Percentiles rank a stretch among this genome's conserved stretches.
These are phyloP conservation scores for Microtus montanus DNA, from an alignment of 2,113 vertebrate species.

Conservation along the genomic window DNA sequence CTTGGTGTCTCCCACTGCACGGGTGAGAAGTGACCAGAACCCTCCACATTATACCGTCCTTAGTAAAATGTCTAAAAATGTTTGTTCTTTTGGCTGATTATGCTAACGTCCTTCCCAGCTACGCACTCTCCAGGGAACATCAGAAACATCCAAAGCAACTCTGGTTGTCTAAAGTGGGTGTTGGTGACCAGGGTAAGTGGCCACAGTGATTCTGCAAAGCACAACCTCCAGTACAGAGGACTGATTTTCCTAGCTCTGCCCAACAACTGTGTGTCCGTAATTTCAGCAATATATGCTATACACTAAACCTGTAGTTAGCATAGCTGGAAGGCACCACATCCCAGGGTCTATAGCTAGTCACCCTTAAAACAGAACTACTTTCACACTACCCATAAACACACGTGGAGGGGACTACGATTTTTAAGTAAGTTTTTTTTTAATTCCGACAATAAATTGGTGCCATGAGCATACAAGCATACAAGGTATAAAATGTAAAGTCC, in stretches of 20 bases:
- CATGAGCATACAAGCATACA: neutral
- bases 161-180: neutral
- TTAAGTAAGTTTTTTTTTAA: neutral
- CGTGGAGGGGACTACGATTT: neutral
- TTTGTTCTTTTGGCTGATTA: neutral
- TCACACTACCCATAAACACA: neutral
- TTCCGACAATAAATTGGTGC: neutral
- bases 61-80: neutral
- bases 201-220: neutral
- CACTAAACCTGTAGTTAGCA: neutral
- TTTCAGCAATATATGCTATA: neutral
- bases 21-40: neutral
- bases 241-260: neutral
- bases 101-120: neutral
- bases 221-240: neutral
- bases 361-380: neutral
- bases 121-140: neutral
- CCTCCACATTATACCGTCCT: neutral
- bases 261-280: neutral
- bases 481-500: neutral
- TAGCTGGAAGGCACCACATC: neutral
- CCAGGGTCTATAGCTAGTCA: neutral
- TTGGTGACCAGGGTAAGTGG: neutral
- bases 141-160: neutral
- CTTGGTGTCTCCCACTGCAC: neutral